phyloP scores from a whole-genome alignment of 2,797 vertebrate genomes.

The Brachyalestes nurse region DNA sequence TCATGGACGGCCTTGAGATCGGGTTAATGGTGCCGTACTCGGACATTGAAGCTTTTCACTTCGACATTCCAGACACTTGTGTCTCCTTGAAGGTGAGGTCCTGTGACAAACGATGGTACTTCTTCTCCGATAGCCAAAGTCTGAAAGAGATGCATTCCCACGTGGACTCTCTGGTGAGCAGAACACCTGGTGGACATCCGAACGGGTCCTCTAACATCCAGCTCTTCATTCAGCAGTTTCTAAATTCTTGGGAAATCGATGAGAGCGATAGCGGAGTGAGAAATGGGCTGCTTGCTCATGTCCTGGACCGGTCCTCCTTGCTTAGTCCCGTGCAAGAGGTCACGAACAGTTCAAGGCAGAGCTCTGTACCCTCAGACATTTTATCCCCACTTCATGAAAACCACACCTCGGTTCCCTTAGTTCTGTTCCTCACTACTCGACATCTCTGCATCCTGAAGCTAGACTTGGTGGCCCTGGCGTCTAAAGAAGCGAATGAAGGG shows the following conservation, averaged over 20 bases:
- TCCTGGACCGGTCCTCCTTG: conserved; percentile 73
- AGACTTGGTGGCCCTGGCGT: conserved; percentile 79
- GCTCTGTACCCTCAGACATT: conserved; percentile 65
- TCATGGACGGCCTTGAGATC: conserved; percentile 79
- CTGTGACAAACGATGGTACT: conserved; percentile 73
- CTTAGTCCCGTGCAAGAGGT: conserved; percentile 4
- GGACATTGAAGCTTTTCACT: conserved; percentile 77
- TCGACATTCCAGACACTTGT: conserved; percentile 85
- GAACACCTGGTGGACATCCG: conserved; percentile 51
- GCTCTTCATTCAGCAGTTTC: conserved; percentile 83
- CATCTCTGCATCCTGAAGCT: conserved; percentile 88
- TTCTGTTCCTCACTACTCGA: conserved; percentile 87
- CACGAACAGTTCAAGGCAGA: conserved; percentile 45
- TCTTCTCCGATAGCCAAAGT: conserved; percentile 83
- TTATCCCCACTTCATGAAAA: conserved; percentile 55
- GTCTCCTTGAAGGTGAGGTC: conserved; percentile 79
- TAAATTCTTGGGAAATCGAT: conserved; percentile 87
- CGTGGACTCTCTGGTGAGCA: conserved; percentile 67
- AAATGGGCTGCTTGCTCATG: conserved; percentile 83
- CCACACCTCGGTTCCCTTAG: conserved; percentile 76
- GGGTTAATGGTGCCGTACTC: conserved; percentile 79
- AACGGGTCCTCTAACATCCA: conserved; percentile 65
- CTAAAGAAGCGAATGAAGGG: conserved; percentile 63
- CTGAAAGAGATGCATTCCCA: conserved; percentile 79
- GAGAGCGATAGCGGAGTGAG: conserved; percentile 79